Base-by-base conservation (phyloP, 2,797 vertebrate species). In the Prunella strophiata region DNA sequence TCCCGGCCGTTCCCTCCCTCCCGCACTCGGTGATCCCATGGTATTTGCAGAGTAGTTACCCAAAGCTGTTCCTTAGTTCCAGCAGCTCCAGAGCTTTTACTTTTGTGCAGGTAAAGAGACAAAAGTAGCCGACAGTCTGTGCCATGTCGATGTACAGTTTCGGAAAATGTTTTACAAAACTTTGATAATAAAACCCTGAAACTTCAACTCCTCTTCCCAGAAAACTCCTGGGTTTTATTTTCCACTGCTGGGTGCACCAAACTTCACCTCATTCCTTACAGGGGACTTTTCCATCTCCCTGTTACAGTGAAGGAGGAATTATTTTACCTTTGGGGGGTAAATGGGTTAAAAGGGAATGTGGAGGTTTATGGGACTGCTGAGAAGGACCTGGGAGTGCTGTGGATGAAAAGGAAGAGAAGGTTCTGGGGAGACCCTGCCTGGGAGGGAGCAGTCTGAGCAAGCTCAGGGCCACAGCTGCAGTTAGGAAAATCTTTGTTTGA, bases 161-260 rank as follows among this genome's bases (percentile, higher is more conserved):
- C 98, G 97, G 98, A 98, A 98, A 98, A 98, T 98, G 98, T 99
- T 99, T 98, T 99, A 98, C 98, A 98, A 96, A 97, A 98, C 98
- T 98, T 98, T 98, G 97, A 98, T 98, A 99, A 99, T 99, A 99
- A 99, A 99, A 98, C 97, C 97, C 98, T 98, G 93, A 98, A 98
- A 98, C 96, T 94, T 91, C 89, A 40, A n/a, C 93, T 96, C 72
- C 45, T 80, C 95, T 96, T 97, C 92, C 96, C 95, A 58, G 78
- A 96, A 91, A 96, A 92, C 94, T 70, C 63, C 74, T 92, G 95
- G 76, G 92, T 85, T 95, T 97, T 95, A 81, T 97, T 97, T 97
- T 92, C 40, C 42, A 32, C 30, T 1, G 2, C 83, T 62, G 83
- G 13, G 9, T 14, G 72, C 45, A 43, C 38, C n/a, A 22, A 4